A percentile compares a stretch with the other conserved stretches of the same genome.
These are phyloP conservation scores for Machaerirhynchus nigripectus DNA, from an alignment of 2,113 vertebrate species.

Conservation along the genomic window DNA sequence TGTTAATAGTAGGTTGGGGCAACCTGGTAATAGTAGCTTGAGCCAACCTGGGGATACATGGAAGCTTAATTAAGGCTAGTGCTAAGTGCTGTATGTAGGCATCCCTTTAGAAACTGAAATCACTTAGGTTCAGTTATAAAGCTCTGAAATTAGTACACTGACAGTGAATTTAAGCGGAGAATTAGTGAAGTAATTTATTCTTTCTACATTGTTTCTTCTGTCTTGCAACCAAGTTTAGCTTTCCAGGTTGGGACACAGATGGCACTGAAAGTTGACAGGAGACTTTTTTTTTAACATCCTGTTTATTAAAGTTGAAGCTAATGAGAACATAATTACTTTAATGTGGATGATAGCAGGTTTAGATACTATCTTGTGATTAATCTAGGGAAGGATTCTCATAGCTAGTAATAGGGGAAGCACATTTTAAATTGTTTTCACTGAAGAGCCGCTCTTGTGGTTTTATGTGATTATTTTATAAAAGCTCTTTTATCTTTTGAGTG, in stretches of 20 bases:
- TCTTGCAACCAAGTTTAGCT: neutral
- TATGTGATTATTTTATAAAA: slow-evolving; percentile 3
- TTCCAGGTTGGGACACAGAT: neutral
- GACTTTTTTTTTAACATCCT: neutral
- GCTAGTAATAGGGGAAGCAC: neutral
- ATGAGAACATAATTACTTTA: neutral
- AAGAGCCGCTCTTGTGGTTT: neutral
- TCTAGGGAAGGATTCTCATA: neutral
- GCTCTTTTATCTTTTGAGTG: neutral
- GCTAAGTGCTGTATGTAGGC: neutral
- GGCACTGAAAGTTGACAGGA: neutral
- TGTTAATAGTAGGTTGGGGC: neutral
- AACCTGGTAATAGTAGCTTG: neutral
- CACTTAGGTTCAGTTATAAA: neutral
- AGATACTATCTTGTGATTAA: neutral
- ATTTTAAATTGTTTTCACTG: neutral
- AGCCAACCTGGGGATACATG: neutral
- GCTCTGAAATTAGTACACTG: neutral
- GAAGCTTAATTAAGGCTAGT: neutral
- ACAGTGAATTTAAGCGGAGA: neutral
- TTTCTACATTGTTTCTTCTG: neutral
- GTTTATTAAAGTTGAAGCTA: neutral
- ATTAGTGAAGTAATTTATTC: neutral
- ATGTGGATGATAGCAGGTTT: neutral
- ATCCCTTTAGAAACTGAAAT: neutral